Evolutionary conservation across 2,797 vertebrate genomes (phyloP).

Genomic region (Petrocephalus sullivani): DNA sequence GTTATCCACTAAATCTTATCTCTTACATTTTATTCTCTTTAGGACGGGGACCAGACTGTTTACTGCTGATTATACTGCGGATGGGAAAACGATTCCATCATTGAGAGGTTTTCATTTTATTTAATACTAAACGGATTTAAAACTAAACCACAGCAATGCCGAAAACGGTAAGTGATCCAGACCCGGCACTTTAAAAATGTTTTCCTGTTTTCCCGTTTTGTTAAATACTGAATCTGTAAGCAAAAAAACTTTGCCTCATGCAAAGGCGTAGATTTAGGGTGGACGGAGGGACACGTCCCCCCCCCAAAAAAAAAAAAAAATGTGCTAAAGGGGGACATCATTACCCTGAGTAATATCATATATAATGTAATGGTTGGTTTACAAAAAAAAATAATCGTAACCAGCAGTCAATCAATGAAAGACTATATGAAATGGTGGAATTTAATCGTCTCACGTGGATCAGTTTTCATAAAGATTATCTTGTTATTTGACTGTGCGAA

Average conservation of each 20-base stretch:
- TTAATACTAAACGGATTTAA: not conserved
- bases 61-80: not conserved
- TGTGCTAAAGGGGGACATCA: too few relatives aligned
- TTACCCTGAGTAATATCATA: too few relatives aligned
- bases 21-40: not conserved
- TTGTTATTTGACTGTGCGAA: too few relatives aligned
- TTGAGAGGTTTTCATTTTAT: conserved; percentile 6
- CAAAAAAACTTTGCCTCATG: not conserved
- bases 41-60: not conserved
- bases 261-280: too few relatives aligned
- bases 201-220: not conserved
- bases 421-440: too few relatives aligned
- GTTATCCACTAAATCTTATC: not conserved
- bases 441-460: too few relatives aligned
- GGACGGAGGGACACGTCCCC: too few relatives aligned
- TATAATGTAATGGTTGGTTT: too few relatives aligned
- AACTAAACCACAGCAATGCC: conserved; percentile 21
- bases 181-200: not conserved
- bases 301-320: too few relatives aligned
- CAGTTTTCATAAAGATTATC: too few relatives aligned
- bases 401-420: too few relatives aligned
- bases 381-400: too few relatives aligned
- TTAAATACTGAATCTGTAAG: not conserved
- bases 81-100: conserved; percentile 19
- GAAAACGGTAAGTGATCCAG: conserved; percentile 27